phyloP scores from a whole-genome alignment of 2,888 invertebrate species.

The Salticus scenicus region DNA sequence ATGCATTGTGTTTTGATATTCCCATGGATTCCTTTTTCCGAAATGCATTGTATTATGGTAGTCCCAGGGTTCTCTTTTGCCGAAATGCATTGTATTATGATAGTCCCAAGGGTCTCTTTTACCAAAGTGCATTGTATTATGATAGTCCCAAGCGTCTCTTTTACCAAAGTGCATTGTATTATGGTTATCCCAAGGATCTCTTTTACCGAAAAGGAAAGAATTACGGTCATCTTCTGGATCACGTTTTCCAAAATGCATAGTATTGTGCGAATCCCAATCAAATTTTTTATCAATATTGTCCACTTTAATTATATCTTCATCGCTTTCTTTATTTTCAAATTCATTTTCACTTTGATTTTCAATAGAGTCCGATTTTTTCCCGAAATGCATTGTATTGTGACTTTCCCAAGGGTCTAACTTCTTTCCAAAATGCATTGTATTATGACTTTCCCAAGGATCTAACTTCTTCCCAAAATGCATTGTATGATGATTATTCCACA shows the following conservation, averaged over 20 bases:
- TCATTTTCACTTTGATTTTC: constrained; percentile 22
- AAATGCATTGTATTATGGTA: not conserved
- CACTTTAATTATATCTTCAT: not conserved
- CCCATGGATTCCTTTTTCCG: not conserved
- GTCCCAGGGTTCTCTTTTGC: not conserved
- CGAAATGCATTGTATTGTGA: constrained; percentile 42
- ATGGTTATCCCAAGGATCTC: constrained; percentile 38
- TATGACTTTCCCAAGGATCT: constrained; percentile 30
- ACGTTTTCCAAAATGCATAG: constrained; percentile 38
- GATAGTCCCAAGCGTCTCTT: constrained; percentile 22
- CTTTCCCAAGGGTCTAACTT: constrained; percentile 25
- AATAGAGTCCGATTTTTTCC: constrained; percentile 23
- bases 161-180: constrained; percentile 38
- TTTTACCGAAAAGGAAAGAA: constrained; percentile 37
- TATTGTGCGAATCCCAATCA: constrained; percentile 28
- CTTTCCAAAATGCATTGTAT: constrained; percentile 44
- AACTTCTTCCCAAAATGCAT: constrained; percentile 53
- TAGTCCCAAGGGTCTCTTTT: constrained; percentile 31
- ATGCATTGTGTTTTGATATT: constrained; percentile 1
- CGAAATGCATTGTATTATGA: constrained; percentile 41
- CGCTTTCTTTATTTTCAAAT: constrained; percentile 31
- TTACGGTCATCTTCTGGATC: constrained; percentile 8
- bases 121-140: constrained; percentile 12
- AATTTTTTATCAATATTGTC: not conserved
- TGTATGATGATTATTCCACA: constrained; percentile 11